Conservation (phyloP, 2,888 invertebrate species). For the Minunthozetes semirufus region DNA sequence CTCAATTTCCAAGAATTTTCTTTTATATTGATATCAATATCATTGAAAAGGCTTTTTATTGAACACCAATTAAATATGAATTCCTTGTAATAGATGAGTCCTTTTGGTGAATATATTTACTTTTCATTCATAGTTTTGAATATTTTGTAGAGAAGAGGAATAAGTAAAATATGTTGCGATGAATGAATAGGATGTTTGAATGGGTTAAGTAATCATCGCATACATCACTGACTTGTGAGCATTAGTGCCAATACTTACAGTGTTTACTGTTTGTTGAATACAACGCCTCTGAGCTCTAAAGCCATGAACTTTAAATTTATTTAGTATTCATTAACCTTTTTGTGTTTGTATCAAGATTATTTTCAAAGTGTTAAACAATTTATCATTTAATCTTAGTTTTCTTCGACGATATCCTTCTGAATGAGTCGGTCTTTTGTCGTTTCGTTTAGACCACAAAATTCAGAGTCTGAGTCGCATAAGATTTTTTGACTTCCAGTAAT, state of each 20-base stretch:
- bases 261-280: slow-evolving; percentile 19
- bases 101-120: too few relatives aligned
- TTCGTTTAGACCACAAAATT: neutral
- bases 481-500: neutral
- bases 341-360: neutral
- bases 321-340: neutral
- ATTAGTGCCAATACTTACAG: slow-evolving; percentile 4
- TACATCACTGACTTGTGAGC: slow-evolving; percentile 4
- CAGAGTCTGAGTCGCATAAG: too few relatives aligned
- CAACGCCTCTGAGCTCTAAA: slow-evolving; percentile 13
- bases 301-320: neutral
- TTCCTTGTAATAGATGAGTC: too few relatives aligned
- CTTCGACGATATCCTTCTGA: neutral
- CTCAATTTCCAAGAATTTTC: neutral
- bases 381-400: neutral
- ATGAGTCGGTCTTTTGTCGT: neutral
- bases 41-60: neutral
- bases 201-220: slow-evolving; percentile 14
- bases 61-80: too few relatives aligned
- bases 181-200: slow-evolving; percentile 16
- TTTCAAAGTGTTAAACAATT: too few relatives aligned
- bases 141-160: too few relatives aligned
- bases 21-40: neutral
- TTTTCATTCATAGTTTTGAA: too few relatives aligned
- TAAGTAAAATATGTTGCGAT: neutral